phyloP scores from a whole-genome alignment of 2,113 vertebrate species.

The Esox niger region DNA sequence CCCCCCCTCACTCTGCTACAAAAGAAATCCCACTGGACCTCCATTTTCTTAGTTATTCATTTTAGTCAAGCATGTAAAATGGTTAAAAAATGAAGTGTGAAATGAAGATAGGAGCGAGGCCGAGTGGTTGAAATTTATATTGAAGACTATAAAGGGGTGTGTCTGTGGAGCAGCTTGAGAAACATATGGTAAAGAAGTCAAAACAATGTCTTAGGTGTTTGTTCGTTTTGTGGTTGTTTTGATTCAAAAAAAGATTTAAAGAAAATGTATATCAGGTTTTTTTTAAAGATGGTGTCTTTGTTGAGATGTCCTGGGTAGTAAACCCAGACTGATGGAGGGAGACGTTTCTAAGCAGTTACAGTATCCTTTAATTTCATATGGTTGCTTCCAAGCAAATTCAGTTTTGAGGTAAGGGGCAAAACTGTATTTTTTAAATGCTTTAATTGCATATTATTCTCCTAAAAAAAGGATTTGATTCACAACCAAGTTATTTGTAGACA shows the following conservation, averaged over 20 bases:
- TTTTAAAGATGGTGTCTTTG: constrained; percentile 53
- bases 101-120: constrained; percentile 51
- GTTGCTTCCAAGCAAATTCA: constrained; percentile 32
- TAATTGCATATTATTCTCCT: constrained; percentile 33
- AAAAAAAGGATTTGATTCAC: constrained; percentile 41
- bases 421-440: constrained; percentile 28
- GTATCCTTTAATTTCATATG: constrained; percentile 30
- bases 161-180: constrained; percentile 60
- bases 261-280: constrained; percentile 24
- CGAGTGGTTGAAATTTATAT: constrained; percentile 58
- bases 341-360: constrained; percentile 51
- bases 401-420: constrained; percentile 25
- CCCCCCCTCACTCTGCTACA: constrained; percentile 51
- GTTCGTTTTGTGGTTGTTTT: constrained; percentile 65
- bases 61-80: constrained; percentile 65
- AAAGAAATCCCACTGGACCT: constrained; percentile 56
- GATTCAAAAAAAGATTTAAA: constrained; percentile 46
- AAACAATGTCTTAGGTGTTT: constrained; percentile 54
- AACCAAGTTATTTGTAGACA: constrained; percentile 28
- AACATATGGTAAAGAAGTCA: constrained; percentile 54
- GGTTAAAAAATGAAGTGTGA: constrained; percentile 53
- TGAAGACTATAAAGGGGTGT: constrained; percentile 57
- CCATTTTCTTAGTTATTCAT: constrained; percentile 51
- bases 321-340: constrained; percentile 55
- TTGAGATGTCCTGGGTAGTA: constrained; percentile 59